Percentiles rank a stretch among this genome's conserved stretches.
phyloP scores from a whole-genome alignment of 1,140 invertebrate species.

The Ladona fulva region DNA sequence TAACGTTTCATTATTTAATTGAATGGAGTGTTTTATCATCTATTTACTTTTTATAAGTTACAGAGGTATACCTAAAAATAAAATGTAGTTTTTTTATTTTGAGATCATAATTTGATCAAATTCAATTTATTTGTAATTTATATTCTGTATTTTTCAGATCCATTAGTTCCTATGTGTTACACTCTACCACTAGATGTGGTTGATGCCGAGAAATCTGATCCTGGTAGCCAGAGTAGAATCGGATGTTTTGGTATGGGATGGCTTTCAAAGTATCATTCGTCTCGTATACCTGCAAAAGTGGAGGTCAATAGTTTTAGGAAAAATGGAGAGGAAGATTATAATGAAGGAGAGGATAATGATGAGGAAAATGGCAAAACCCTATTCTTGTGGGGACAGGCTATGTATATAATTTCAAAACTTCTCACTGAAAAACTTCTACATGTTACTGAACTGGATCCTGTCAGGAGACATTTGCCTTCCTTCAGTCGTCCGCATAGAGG shows the following conservation, averaged over 20 bases:
- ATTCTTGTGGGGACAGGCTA: slow-evolving; percentile 83
- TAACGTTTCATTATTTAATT: too few species aligned
- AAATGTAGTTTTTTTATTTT: too few species aligned
- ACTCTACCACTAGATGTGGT: slow-evolving; percentile 76
- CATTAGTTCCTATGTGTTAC: slow-evolving; percentile 79
- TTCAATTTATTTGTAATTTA: too few species aligned
- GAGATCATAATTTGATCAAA: too few species aligned
- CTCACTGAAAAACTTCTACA: slow-evolving; percentile 81
- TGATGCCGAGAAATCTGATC: slow-evolving; percentile 61
- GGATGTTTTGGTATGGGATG: slow-evolving; percentile 42
- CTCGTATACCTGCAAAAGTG: not conserved
- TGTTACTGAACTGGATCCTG: slow-evolving; percentile 92
- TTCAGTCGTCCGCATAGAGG: slow-evolving; percentile 85
- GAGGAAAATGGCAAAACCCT: slow-evolving; percentile 46
- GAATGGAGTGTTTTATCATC: too few species aligned
- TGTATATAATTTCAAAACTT: slow-evolving; percentile 89
- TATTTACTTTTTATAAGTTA: too few species aligned
- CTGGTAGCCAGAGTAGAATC: slow-evolving; percentile 55
- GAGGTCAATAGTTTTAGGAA: slow-evolving; percentile 27
- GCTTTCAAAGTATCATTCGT: not conserved
- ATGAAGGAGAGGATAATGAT: slow-evolving; percentile 39
- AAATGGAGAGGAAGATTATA: slow-evolving; percentile 20
- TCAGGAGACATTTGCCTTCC: slow-evolving; percentile 88
- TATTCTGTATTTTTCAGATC: slow-evolving; percentile 47
- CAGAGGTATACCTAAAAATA: too few species aligned